Percentiles rank a stretch among this genome's conserved stretches.
These are phyloP conservation scores for Nebria brevicollis DNA, from an alignment of 2,888 invertebrate genomes.

Conservation along the genomic window DNA sequence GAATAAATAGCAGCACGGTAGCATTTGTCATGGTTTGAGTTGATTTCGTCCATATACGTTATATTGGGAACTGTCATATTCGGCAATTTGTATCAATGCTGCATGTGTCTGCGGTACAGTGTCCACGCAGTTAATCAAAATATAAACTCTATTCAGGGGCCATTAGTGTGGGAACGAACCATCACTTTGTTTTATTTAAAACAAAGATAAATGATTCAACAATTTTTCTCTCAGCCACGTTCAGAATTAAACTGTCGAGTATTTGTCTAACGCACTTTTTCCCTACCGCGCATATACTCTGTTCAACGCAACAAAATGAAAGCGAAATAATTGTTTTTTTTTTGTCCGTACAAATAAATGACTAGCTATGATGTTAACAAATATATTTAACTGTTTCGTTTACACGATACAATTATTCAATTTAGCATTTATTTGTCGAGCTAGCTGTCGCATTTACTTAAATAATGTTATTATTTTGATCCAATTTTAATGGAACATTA, in stretches of 20 bases:
- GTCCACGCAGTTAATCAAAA: conserved; percentile 44
- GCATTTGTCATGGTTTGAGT: conserved; percentile 26
- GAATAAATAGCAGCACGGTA: neutral
- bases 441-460: neutral
- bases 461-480: conserved; percentile 6
- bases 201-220: conserved; percentile 45
- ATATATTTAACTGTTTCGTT: conserved; percentile 37
- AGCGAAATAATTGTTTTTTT: conserved; percentile 39
- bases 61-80: conserved; percentile 9
- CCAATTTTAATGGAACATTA: neutral
- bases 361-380: conserved; percentile 40
- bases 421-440: conserved; percentile 24
- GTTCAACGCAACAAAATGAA: conserved; percentile 10
- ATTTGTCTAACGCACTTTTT: conserved; percentile 33
- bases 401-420: conserved; percentile 35
- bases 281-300: conserved; percentile 3
- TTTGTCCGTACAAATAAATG: conserved; percentile 40
- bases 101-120: conserved; percentile 4
- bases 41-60: conserved; percentile 25
- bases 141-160: conserved; percentile 34
- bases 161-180: conserved; percentile 30
- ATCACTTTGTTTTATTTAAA: conserved; percentile 42
- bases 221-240: conserved; percentile 35
- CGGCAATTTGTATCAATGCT: conserved; percentile 41
- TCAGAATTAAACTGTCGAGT: conserved; percentile 44